A percentile compares a stretch with the other conserved stretches of the same genome.
Conservation (phyloP, 1,140 invertebrate species). For the Bombus consobrinus region DNA sequence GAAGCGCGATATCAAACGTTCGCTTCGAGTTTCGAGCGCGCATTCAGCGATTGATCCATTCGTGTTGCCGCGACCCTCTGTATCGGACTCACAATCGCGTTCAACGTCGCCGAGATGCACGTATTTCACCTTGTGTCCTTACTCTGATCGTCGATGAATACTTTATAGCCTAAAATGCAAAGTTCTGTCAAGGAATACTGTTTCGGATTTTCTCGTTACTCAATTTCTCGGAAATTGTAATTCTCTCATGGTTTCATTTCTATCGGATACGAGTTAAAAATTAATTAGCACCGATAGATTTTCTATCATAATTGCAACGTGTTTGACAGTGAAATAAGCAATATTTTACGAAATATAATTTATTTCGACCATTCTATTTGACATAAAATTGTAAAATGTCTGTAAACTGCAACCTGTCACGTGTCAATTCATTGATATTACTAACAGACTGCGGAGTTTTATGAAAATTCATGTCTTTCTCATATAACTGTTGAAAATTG, state of each 20-base stretch:
- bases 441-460: too few species aligned
- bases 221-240: neutral
- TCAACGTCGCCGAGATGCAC: neutral
- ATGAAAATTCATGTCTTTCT: too few species aligned
- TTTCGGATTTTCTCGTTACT: neutral
- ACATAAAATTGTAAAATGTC: too few species aligned
- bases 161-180: constrained; percentile 41
- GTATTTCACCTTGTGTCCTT: constrained; percentile 35
- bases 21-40: neutral
- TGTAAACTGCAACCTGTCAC: too few species aligned
- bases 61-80: neutral
- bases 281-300: too few species aligned
- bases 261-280: neutral
- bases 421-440: too few species aligned
- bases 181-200: neutral
- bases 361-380: too few species aligned
- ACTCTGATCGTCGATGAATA: constrained; percentile 58
- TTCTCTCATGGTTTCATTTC: neutral
- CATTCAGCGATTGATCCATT: constrained; percentile 33
- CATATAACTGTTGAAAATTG: too few species aligned
- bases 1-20: constrained; percentile 17
- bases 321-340: too few species aligned
- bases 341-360: too few species aligned
- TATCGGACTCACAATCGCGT: neutral
- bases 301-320: too few species aligned